phyloP scores from a whole-genome alignment of 1,140 invertebrate species.

The Heterodera schachtii region DNA sequence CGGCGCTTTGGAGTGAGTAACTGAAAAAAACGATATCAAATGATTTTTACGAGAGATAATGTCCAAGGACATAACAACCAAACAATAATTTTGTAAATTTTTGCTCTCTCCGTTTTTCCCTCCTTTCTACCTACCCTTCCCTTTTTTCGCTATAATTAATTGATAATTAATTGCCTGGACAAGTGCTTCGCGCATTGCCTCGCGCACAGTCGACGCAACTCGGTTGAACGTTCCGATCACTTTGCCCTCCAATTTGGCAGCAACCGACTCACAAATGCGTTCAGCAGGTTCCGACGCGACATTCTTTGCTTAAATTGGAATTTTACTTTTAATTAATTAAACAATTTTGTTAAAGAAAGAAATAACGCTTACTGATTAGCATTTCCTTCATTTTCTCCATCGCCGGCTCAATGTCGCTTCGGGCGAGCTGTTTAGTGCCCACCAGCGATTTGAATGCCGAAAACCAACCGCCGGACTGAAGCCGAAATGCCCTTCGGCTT shows the following conservation, averaged over 20 bases:
- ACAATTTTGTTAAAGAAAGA: constrained; percentile 29
- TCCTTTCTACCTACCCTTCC: too few relatives aligned
- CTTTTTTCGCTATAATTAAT: background rate
- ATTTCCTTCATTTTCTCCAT: constrained; percentile 95
- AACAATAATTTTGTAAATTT: too few relatives aligned
- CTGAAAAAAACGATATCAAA: constrained; percentile 64
- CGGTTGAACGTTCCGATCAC: constrained; percentile 68
- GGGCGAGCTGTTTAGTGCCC: constrained; percentile 66
- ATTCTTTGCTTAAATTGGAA: constrained; percentile 77
- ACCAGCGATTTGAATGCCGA: constrained; percentile 63
- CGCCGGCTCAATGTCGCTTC: constrained; percentile 77
- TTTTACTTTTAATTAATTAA: constrained; percentile 16
- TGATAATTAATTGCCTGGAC: constrained; percentile 48
- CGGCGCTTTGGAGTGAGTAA: constrained; percentile 90
- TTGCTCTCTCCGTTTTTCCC: too few relatives aligned
- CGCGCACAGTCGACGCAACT: constrained; percentile 87
- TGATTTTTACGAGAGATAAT: too few relatives aligned
- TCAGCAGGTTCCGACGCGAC: constrained; percentile 92
- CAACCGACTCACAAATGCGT: constrained; percentile 92
- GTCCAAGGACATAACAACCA: too few relatives aligned
- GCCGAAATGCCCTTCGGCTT: background rate
- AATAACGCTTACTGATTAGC: constrained; percentile 74
- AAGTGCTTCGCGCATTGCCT: constrained; percentile 70
- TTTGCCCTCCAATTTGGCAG: constrained; percentile 88
- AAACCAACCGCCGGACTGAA: constrained; percentile 46